Percentiles rank a stretch among this genome's conserved stretches.
Evolutionary conservation across 1,140 invertebrate species (phyloP).

Genomic region (Apis florea): DNA sequence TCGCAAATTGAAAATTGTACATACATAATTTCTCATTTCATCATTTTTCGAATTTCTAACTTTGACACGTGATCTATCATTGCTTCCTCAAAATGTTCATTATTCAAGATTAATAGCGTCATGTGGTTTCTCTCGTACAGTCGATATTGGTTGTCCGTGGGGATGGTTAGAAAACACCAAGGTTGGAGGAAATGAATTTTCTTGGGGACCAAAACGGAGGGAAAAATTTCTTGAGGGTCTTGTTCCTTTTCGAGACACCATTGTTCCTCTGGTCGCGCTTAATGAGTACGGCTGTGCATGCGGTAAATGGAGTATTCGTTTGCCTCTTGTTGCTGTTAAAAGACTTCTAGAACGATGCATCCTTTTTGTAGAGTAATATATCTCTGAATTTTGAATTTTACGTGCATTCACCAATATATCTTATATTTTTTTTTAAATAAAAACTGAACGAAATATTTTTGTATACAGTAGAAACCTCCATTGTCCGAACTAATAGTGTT

Average conservation of each 20-base stretch:
- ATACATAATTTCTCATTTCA: neutral
- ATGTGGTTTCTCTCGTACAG: conserved; percentile 33
- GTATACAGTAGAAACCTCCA: no score
- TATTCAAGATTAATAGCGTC: conserved; percentile 60
- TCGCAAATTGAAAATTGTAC: neutral
- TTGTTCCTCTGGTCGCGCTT: conserved; percentile 30
- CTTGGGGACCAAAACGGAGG: conserved; percentile 39
- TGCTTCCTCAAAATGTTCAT: conserved; percentile 42
- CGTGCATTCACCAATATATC: neutral
- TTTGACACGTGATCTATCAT: neutral
- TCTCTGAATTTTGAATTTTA: conserved; percentile 8
- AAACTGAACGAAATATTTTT: neutral
- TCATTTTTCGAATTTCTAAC: conserved; percentile 38
- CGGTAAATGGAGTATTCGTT: conserved; percentile 16
- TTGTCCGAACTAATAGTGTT: no score
- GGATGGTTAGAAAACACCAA: conserved; percentile 31
- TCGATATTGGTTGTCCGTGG: conserved; percentile 34
- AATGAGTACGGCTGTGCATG: conserved; percentile 17
- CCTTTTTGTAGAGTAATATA: neutral
- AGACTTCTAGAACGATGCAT: neutral
- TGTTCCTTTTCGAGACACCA: conserved; percentile 35
- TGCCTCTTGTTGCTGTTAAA: neutral
- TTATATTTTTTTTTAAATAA: neutral
- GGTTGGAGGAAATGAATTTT: conserved; percentile 63
- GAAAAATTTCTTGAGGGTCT: conserved; percentile 42